Evolutionary conservation across 2,888 invertebrate species (phyloP).

Genomic region (Nomada goodeniana): DNA sequence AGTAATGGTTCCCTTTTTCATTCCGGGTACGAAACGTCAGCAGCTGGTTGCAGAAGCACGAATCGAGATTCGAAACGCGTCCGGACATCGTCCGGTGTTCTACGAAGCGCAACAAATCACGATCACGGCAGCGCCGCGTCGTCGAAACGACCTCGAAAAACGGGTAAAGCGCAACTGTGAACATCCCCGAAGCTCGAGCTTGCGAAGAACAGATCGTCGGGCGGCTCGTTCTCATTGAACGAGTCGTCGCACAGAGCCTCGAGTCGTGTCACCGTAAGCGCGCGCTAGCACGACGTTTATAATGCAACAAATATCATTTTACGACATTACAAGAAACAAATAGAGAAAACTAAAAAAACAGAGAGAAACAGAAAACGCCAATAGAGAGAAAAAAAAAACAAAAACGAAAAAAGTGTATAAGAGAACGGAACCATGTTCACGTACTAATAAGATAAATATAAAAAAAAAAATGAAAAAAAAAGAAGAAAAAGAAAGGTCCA

Average conservation of each 20-base stretch:
- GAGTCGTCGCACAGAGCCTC: conserved; percentile 7
- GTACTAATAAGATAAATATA: conserved; percentile 33
- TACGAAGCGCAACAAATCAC: conserved; percentile 30
- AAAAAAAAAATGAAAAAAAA: neutral
- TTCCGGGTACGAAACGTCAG: neutral
- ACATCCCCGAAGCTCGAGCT: conserved; percentile 14
- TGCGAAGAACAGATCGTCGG: conserved; percentile 8
- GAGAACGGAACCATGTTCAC: conserved; percentile 34
- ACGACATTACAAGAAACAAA: conserved; percentile 41
- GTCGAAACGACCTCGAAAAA: neutral
- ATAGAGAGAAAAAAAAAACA: conserved; percentile 19
- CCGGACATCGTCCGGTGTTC: conserved; percentile 22
- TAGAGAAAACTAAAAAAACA: conserved; percentile 21
- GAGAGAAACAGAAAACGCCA: conserved; percentile 16
- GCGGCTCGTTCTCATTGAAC: conserved; percentile 1
- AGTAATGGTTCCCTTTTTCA: no score
- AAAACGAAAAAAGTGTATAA: neutral
- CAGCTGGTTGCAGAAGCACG: conserved; percentile 16
- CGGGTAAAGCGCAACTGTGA: neutral
- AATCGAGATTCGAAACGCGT: conserved; percentile 27
- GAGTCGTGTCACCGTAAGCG: conserved; percentile 19
- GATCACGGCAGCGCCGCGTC: neutral
- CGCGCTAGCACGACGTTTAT: conserved; percentile 3
- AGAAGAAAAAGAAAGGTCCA: conserved; percentile 39
- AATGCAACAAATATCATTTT: conserved; percentile 38